These are phyloP conservation scores for Neodiprion fabricii DNA, from an alignment of 1,140 invertebrate genomes.

Conservation along the genomic window DNA sequence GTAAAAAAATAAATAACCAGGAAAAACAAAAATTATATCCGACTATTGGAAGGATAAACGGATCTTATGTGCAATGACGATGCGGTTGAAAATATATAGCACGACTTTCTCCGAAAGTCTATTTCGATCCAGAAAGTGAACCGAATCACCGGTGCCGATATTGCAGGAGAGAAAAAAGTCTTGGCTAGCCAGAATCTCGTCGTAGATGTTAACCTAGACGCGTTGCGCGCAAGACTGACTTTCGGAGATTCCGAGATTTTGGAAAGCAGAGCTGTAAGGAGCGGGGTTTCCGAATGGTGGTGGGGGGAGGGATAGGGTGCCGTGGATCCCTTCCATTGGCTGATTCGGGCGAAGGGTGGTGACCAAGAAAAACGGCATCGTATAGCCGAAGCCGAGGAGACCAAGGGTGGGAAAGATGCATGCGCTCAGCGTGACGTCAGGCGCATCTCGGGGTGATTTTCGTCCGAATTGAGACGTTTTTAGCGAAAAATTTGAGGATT, in stretches of 20 bases:
- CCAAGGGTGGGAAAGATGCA: not conserved
- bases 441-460: too few species aligned
- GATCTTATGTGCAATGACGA: too few species aligned
- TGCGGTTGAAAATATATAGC: too few species aligned
- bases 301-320: constrained; percentile 20
- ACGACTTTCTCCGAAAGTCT: too few species aligned
- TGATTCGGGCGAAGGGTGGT: constrained; percentile 2
- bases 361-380: not conserved
- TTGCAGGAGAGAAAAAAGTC: not conserved
- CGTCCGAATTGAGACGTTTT: not conserved
- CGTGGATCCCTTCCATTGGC: constrained; percentile 13
- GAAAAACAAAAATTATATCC: too few species aligned
- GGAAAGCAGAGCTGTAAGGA: constrained; percentile 31
- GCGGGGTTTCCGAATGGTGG: constrained; percentile 22
- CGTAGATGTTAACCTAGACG: not conserved
- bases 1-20: too few species aligned
- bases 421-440: not conserved
- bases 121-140: too few species aligned
- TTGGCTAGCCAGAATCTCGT: not conserved
- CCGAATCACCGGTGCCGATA: too few species aligned
- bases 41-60: too few species aligned
- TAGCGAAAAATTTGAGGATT: not conserved
- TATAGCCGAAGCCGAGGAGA: constrained; percentile 9
- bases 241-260: constrained; percentile 34
- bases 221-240: not conserved